Evolutionary conservation across 2,797 vertebrate genomes (phyloP).

Genomic region (Enteromius treurensis): DNA sequence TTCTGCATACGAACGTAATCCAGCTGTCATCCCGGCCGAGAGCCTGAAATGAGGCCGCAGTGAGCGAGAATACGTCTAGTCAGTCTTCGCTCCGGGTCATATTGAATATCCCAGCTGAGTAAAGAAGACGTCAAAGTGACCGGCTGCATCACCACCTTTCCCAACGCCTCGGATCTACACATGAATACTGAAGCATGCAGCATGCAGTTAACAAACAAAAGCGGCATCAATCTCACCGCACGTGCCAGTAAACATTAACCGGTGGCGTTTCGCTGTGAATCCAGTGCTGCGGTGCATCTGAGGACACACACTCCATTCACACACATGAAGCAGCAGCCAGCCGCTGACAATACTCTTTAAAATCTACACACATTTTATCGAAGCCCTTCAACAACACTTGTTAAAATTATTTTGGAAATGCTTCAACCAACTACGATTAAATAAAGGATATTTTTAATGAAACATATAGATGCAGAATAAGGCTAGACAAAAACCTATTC

Average conservation of each 20-base stretch:
- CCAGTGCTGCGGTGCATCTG: slow-evolving; percentile 34
- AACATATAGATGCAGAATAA: neutral
- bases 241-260: slow-evolving; percentile 26
- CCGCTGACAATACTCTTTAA: neutral
- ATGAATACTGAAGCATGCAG: neutral
- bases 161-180: slow-evolving; percentile 53
- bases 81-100: slow-evolving; percentile 65
- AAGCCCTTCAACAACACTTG: neutral
- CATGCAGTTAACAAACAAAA: slow-evolving; percentile 42
- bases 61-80: slow-evolving; percentile 66
- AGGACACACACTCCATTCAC: slow-evolving; percentile 64
- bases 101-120: slow-evolving; percentile 58
- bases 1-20: slow-evolving; percentile 68
- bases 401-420: neutral
- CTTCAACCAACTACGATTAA: neutral
- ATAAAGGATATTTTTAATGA: neutral
- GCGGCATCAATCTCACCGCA: slow-evolving; percentile 5
- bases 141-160: slow-evolving; percentile 63
- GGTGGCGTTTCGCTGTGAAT: slow-evolving; percentile 9
- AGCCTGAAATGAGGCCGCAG: slow-evolving; percentile 66
- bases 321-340: slow-evolving; percentile 30
- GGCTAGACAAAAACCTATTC: neutral
- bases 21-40: slow-evolving; percentile 71
- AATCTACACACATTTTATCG: no score
- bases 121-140: slow-evolving; percentile 66